Percentiles rank a stretch among this genome's conserved stretches.
These are phyloP conservation scores for Eulacestoma nigropectus DNA, from an alignment of 2,113 vertebrate genomes.

Conservation along the genomic window DNA sequence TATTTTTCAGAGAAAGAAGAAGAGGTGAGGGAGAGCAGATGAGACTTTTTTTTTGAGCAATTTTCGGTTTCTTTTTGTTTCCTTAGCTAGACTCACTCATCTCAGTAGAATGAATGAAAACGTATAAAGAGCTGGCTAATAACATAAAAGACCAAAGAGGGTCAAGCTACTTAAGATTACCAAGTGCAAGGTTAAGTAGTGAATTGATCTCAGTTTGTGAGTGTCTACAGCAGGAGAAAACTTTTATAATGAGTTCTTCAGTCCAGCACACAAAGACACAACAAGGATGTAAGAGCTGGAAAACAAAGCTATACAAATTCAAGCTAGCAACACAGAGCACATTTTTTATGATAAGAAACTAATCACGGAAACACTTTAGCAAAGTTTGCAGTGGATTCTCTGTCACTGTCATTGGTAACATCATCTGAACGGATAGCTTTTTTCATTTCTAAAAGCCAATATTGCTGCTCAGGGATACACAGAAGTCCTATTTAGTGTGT, in stretches of 20 bases:
- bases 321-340: fast-evolving
- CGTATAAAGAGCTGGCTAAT: background rate
- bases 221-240: background rate
- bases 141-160: background rate
- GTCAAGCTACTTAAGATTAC: background rate
- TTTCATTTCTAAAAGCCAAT: background rate
- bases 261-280: background rate
- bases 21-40: background rate
- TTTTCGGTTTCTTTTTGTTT: background rate
- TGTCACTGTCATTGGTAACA: background rate
- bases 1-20: background rate
- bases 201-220: background rate
- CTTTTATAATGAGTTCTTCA: background rate
- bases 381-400: background rate
- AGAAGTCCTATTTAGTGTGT: background rate
- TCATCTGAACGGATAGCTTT: background rate
- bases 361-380: background rate
- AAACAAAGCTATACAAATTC: background rate
- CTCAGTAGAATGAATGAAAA: background rate
- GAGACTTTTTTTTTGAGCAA: background rate
- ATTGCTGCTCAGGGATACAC: background rate
- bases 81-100: background rate
- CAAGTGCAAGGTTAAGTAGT: background rate
- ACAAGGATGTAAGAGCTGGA: background rate
- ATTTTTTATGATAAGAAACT: background rate